A percentile compares a stretch with the other conserved stretches of the same genome.
Conservation (phyloP, 2,113 vertebrate species). For the human region GRCh38 chr3:11599001-11599500, state of each 20-base stretch:
- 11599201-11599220: neutral
- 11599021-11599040: neutral
- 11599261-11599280: neutral
- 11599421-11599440: neutral
- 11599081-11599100: neutral
- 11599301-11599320: neutral
- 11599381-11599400: neutral
- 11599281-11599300: neutral
- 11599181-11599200: neutral
- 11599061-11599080: neutral
- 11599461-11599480: neutral
- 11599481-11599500: neutral
- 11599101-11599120: neutral
- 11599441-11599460: neutral
- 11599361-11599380: neutral
- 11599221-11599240: neutral
- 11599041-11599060: neutral
- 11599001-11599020: neutral
- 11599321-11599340: neutral
- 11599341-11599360: rapidly evolving
- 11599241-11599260: neutral
- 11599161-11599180: neutral
- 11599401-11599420: neutral
- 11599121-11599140: neutral
- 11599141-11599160: neutral